Percentiles rank a stretch among this genome's conserved stretches.
Evolutionary conservation across 2,113 vertebrate species (phyloP).

Genomic region (Apaloderma vittatum): DNA sequence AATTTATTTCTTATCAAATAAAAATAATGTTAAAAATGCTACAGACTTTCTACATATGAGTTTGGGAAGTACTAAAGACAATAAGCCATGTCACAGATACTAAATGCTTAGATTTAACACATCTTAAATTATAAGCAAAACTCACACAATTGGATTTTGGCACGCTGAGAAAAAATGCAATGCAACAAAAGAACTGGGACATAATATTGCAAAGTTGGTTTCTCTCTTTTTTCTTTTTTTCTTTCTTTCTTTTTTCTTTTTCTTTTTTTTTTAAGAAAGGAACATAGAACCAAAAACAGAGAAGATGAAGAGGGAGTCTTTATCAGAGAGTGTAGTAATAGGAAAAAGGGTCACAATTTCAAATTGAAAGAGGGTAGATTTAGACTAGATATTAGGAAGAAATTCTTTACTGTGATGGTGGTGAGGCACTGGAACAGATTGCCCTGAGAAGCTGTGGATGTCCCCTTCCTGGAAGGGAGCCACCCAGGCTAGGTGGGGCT

Average conservation of each 20-base stretch:
- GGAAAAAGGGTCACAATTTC: too few species aligned
- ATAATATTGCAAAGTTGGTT: not conserved
- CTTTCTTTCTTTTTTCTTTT: not conserved
- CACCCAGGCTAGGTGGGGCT: too few species aligned
- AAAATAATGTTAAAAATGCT: not conserved
- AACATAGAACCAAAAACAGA: fast-evolving
- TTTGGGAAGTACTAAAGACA: not conserved
- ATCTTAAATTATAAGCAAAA: not conserved
- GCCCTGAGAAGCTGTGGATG: too few species aligned
- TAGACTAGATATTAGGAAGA: too few species aligned
- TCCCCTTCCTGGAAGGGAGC: too few species aligned
- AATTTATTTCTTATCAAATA: not conserved
- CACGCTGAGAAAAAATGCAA: not conserved
- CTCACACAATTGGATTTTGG: not conserved
- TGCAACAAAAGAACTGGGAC: not conserved
- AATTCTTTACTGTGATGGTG: too few species aligned
- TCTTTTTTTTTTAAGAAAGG: not conserved
- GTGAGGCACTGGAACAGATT: too few species aligned
- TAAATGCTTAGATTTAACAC: not conserved
- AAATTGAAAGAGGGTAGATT: too few species aligned
- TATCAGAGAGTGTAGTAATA: too few species aligned
- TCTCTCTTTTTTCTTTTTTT: not conserved
- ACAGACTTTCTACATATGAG: not conserved
- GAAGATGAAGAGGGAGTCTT: not conserved
- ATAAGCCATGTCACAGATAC: not conserved